Evolutionary conservation across 2,797 vertebrate species (phyloP).

Genomic region (Cebuella pygmaea): DNA sequence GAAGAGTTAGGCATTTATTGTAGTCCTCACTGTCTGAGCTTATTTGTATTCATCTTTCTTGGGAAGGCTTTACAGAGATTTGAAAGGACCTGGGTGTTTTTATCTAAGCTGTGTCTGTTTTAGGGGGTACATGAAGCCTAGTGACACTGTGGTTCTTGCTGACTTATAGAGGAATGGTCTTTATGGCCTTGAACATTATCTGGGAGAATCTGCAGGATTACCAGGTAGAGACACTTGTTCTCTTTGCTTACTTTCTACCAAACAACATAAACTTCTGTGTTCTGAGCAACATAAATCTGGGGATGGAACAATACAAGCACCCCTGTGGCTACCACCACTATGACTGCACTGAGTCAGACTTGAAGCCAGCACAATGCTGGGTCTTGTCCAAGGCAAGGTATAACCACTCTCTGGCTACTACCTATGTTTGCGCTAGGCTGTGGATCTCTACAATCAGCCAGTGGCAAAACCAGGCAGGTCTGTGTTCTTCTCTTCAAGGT

Average conservation of each 20-base stretch:
- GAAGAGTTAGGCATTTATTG: too few relatives aligned
- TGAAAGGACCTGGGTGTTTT: neutral
- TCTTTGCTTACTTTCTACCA: neutral
- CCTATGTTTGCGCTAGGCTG: neutral
- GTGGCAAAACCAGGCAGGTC: neutral
- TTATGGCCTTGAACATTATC: neutral
- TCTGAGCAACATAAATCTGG: neutral
- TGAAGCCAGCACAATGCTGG: neutral
- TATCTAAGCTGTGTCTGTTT: neutral
- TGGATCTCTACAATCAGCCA: neutral
- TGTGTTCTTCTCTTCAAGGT: neutral
- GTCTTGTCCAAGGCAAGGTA: neutral
- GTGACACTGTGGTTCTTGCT: neutral
- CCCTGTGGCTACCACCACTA: neutral
- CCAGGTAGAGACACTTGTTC: neutral
- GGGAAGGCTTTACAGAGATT: neutral
- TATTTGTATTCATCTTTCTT: neutral
- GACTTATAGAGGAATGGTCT: neutral
- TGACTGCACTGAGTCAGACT: neutral
- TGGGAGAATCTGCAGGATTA: neutral
- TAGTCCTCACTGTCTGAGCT: neutral
- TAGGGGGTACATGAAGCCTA: neutral
- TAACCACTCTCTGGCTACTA: neutral
- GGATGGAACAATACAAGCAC: neutral
- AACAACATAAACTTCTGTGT: neutral